Percentiles rank a stretch among this genome's conserved stretches.
Evolutionary conservation across 2,888 invertebrate species (phyloP).

Genomic region (Meghimatium bilineatum): DNA sequence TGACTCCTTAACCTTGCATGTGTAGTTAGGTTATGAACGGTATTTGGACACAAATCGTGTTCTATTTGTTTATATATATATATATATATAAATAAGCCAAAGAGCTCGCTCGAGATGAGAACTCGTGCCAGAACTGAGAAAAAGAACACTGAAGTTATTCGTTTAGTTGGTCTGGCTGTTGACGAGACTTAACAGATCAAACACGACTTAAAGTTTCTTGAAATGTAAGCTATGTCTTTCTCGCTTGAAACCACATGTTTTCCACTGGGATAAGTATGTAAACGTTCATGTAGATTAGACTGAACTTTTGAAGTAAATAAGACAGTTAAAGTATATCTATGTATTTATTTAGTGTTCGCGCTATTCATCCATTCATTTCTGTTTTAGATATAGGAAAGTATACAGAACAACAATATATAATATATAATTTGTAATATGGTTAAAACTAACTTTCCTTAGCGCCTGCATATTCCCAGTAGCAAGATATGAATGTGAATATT

Average conservation of each 20-base stretch:
- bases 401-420: too few relatives aligned
- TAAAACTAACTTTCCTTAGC: too few relatives aligned
- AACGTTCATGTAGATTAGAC: neutral
- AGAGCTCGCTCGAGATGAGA: neutral
- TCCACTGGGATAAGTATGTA: neutral
- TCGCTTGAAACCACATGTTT: neutral
- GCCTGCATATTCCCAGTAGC: too few relatives aligned
- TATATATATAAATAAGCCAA: neutral
- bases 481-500: too few relatives aligned
- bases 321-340: too few relatives aligned
- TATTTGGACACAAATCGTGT: neutral
- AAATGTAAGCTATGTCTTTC: neutral
- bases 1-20: too few relatives aligned
- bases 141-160: neutral
- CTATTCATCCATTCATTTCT: too few relatives aligned
- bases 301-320: too few relatives aligned
- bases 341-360: too few relatives aligned
- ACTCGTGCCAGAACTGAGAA: neutral
- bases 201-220: neutral
- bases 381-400: too few relatives aligned
- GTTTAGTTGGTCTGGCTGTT: neutral
- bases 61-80: neutral
- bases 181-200: slow-evolving; percentile 1
- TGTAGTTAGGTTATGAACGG: neutral
- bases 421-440: too few relatives aligned